Evolutionary conservation across 2,797 vertebrate species (phyloP), one percentile per base, ranked within the genome.

Genomic region (Triplophysa bombifrons): DNA sequence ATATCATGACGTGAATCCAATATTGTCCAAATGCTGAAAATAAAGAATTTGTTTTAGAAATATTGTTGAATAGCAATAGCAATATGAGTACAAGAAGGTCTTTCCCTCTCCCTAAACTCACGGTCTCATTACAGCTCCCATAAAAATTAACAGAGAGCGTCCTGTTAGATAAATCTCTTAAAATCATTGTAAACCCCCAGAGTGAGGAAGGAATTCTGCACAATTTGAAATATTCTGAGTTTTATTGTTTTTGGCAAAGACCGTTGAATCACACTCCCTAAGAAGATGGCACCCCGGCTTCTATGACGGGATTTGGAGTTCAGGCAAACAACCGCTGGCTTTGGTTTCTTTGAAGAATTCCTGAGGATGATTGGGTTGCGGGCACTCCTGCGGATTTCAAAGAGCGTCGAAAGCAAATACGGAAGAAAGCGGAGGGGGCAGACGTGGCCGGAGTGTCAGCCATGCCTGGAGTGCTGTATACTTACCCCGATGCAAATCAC

Each of bases 351-450:
- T 86, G 87, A 88, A 85, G 84, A 80, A 53, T 74, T 87, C 77
- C 76, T 50, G 77, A 69, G 82, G 84, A 78, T 74, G 75, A 58
- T 77, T 70, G 72, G 63, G 41, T 68, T 55, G 70, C 68, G 50
- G 65, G 67, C 81, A 71, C 87, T 86, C 77, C 84, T 81, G 84
- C 65, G 60, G 89, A 85, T 84, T 91, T 91, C 89, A 92, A 90
- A 88, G 88, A 25, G 73, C 9, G 64, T 51, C 58, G 79, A 83
- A 76, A 75, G 41, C 76, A 85, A 84, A 85, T 72, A 80, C 56
- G 70, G 38, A 72, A 53, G 67, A 71, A 30, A 64, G 74, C 25
- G 41, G 68, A 69, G 51, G 76, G 70, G 80, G 51, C 60, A 70
- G 53, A 61, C 34, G 41, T 53, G 27, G 48, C 72, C 27, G 16